Conservation (phyloP, 2,113 vertebrate species). For the Spea bombifrons region DNA sequence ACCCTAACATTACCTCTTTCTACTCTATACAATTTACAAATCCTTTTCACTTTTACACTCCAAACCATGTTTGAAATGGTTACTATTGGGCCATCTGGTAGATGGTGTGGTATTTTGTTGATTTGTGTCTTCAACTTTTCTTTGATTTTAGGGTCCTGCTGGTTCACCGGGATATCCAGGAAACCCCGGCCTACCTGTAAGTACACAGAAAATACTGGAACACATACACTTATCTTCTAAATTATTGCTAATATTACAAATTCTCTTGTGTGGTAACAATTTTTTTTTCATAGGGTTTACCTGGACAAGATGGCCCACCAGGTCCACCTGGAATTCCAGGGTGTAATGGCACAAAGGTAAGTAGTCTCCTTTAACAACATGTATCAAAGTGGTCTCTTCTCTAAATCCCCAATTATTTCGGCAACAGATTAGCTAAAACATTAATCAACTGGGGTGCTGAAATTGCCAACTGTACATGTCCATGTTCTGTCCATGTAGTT, state of each 20-base stretch:
- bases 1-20: no score
- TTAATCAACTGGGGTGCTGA: no score
- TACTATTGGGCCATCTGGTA: no score
- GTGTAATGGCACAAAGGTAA: conserved; percentile 96
- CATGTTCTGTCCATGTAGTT: no score
- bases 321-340: conserved; percentile 89
- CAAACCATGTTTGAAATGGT: no score
- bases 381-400: no score
- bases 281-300: conserved; percentile 76
- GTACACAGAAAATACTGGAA: conserved; percentile 53
- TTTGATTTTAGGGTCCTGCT: conserved; percentile 75
- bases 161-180: conserved; percentile 87
- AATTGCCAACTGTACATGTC: no score
- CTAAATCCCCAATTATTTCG: no score
- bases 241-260: not conserved
- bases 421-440: no score
- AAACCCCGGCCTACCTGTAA: conserved; percentile 90
- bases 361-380: not conserved
- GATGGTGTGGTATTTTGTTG: no score
- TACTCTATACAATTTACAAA: no score
- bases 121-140: conserved; percentile 32
- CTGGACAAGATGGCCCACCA: conserved; percentile 89
- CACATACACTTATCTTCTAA: conserved; percentile 3
- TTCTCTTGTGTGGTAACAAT: not conserved
- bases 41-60: no score